Conservation (phyloP, 2,113 vertebrate species). For the Hucho hucho region DNA sequence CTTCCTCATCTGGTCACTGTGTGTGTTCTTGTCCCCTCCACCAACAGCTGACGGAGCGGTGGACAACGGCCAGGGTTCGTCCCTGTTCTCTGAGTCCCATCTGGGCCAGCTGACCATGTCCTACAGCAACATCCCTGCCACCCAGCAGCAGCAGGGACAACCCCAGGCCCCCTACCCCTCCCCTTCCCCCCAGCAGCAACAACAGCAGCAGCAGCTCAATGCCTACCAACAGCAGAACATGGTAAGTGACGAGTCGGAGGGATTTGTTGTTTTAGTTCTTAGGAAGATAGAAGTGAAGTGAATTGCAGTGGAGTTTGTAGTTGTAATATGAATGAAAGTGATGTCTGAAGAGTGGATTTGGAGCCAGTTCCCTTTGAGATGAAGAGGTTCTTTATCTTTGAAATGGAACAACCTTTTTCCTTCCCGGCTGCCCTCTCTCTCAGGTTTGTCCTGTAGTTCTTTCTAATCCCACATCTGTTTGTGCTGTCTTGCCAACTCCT, state of each 20-base stretch:
- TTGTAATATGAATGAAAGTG: neutral
- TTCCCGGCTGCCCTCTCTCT: no score
- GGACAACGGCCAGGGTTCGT: constrained; percentile 93
- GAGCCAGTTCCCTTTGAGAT: no score
- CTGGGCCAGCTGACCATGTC: constrained; percentile 84
- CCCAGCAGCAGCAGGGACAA: constrained; percentile 52
- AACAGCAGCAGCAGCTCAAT: constrained; percentile 77
- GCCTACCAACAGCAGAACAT: constrained; percentile 78
- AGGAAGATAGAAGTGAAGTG: neutral
- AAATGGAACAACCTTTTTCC: no score
- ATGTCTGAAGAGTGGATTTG: neutral
- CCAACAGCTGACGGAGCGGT: constrained; percentile 80
- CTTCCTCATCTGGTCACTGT: neutral
- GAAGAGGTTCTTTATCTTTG: no score
- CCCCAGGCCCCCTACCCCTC: constrained; percentile 70
- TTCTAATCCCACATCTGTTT: no score
- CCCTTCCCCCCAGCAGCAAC: constrained; percentile 62
- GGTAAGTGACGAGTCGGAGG: constrained; percentile 77
- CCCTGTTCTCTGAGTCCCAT: constrained; percentile 84
- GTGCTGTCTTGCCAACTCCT: no score
- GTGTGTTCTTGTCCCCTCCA: constrained; percentile 6
- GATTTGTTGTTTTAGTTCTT: neutral
- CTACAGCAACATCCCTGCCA: constrained; percentile 78
- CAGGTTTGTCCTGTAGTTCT: no score
- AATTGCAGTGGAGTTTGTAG: neutral